These are phyloP conservation scores for Loripinus fragilis DNA, from an alignment of 2,888 invertebrate genomes.

Conservation along the genomic window DNA sequence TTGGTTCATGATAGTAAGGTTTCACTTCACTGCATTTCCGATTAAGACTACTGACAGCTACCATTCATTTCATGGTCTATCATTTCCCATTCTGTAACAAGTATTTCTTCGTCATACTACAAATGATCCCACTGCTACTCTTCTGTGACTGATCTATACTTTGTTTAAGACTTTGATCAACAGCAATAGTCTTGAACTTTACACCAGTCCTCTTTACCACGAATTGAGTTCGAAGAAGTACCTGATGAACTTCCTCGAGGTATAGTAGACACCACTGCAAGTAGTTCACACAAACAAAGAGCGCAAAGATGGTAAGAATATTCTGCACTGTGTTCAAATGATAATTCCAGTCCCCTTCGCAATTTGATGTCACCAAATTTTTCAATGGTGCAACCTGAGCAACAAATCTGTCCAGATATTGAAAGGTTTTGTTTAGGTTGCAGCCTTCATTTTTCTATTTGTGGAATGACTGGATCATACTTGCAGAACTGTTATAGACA, in stretches of 20 bases:
- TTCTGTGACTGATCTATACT: constrained; percentile 25
- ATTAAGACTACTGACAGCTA: constrained; percentile 18
- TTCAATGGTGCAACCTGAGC: too few relatives aligned
- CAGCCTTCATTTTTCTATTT: too few relatives aligned
- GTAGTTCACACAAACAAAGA: constrained; percentile 21
- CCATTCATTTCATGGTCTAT: too few relatives aligned
- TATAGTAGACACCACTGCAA: too few relatives aligned
- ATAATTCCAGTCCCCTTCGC: constrained; percentile 28
- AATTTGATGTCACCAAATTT: constrained; percentile 25
- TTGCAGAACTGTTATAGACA: too few relatives aligned
- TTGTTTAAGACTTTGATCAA: constrained; percentile 23
- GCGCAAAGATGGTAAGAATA: constrained; percentile 30
- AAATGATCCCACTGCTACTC: constrained; percentile 30
- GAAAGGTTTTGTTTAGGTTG: too few relatives aligned
- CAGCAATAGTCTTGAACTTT: constrained; percentile 27
- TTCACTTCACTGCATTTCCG: constrained; percentile 19
- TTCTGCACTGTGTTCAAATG: constrained; percentile 19
- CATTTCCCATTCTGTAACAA: constrained; percentile 25
- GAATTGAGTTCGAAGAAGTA: constrained; percentile 19
- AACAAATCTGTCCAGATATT: too few relatives aligned
- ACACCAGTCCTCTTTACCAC: constrained; percentile 31
- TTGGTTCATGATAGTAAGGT: constrained; percentile 15
- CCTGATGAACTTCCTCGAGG: constrained; percentile 19
- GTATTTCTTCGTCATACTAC: constrained; percentile 21
- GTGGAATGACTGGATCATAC: too few relatives aligned